Base-by-base conservation (phyloP, 2,888 invertebrate species). In the Lasioglossum morio region DNA sequence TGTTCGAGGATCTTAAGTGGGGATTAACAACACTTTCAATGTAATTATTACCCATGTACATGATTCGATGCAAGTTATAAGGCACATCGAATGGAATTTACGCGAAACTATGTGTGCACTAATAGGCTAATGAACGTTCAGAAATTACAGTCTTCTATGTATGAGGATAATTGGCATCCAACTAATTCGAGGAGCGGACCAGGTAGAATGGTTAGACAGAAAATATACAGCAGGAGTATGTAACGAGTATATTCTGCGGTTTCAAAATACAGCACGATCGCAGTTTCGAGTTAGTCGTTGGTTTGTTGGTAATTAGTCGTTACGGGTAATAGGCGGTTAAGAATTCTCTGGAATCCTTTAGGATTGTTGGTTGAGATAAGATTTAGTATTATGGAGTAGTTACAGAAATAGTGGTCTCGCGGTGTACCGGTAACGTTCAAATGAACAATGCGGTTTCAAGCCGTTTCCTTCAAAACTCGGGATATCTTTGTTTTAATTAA, bases 281-380 rank as follows among this genome's bases (percentile, higher is more conserved):
- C 37, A 40, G 70, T 5, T 70, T n/a, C 37, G 70, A 40, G 70
- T 40, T 70, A n/a, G 40, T 40, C 70, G 70, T 70, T 70, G 70
- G 70, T 70, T 70, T 70, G 70, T 40, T 37, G 70, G 70, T 70
- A 70, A 70, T 70, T 70, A 70, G 70, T 70, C 70, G 70, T 70
- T 70, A 70, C 37, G n/a, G 70, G 40, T 70, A 70, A 70, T 70
- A 70, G 70, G n/a, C n/a, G 40, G 70, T 40, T 70, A 70, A 70
- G 70, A 70, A 70, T 37, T 70, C 70, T 37, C 12, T n/a, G 70
- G 70, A 70, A 40, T 70, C 70, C 70, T 70, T 70, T 70, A 70
- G 70, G 30, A 48, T 80, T 60, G 74, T 72, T 19, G 66, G 34
- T 34, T 40, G 12, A n/a, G 70, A n/a, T n/a, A 37, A 40, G 70